A percentile compares a stretch with the other conserved stretches of the same genome.
Conservation (phyloP, 2,797 vertebrate genomes). For the Balearica regulorum region DNA sequence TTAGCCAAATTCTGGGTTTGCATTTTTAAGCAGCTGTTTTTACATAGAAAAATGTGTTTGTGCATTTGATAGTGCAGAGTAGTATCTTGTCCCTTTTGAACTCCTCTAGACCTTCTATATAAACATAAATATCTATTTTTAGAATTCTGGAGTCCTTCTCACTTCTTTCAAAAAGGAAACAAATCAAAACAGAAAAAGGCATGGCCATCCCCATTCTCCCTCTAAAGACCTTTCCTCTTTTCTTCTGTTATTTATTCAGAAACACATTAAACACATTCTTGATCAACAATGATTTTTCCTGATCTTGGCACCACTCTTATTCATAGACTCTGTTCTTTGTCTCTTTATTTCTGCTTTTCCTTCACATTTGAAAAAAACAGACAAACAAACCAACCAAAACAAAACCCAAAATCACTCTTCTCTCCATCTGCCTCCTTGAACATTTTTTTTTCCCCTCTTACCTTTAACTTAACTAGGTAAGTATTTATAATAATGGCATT, state of each 20-base stretch:
- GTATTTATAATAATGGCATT: background rate
- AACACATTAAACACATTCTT: background rate
- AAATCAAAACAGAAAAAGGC: background rate
- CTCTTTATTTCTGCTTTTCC: background rate
- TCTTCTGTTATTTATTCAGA: background rate
- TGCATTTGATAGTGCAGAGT: background rate
- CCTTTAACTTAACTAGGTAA: background rate
- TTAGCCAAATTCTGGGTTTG: background rate
- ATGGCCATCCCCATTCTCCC: background rate
- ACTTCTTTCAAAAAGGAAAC: background rate
- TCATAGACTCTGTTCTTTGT: background rate
- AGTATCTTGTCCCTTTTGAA: background rate
- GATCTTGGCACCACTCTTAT: background rate
- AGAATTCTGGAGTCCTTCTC: background rate
- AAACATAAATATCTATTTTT: background rate
- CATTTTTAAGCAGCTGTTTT: background rate
- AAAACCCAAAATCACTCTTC: background rate
- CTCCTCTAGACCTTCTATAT: background rate
- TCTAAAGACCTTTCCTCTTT: background rate
- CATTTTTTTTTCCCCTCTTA: background rate
- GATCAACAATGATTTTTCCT: background rate
- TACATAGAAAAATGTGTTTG: background rate
- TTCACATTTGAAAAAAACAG: background rate
- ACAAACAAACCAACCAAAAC: background rate
- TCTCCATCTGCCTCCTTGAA: background rate